phyloP scores from a whole-genome alignment of 2,797 vertebrate species.

The Graptemys geographica region DNA sequence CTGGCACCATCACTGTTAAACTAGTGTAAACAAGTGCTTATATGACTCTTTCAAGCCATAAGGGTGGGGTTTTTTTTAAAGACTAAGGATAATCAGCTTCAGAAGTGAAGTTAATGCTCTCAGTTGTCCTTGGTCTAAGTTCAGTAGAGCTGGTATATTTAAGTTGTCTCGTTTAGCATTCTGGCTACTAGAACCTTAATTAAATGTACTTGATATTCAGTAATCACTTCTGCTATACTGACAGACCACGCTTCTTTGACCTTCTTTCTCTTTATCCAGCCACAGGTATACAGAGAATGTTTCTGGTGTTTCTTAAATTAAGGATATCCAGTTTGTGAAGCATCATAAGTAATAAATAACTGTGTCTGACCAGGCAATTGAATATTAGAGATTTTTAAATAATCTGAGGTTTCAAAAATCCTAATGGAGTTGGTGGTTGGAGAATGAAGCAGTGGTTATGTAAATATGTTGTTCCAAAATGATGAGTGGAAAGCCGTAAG shows the following conservation, averaged over 20 bases:
- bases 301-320: neutral
- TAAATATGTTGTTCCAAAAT: neutral
- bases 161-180: neutral
- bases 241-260: neutral
- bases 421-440: neutral
- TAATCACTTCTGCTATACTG: fast-evolving
- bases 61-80: neutral
- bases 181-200: neutral
- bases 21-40: neutral
- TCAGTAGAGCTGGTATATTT: neutral
- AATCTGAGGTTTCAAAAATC: neutral
- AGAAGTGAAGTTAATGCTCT: neutral
- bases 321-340: neutral
- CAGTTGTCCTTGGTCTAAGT: neutral
- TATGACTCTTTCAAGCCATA: neutral
- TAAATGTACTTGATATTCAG: neutral
- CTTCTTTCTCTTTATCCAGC: neutral
- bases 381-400: neutral
- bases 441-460: neutral
- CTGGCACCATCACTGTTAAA: neutral
- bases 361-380: neutral
- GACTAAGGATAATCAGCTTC: neutral
- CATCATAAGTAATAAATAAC: neutral
- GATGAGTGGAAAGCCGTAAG: neutral
- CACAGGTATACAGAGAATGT: fast-evolving